Evolutionary conservation across 2,797 vertebrate species (phyloP).

Genomic region (Rhinophrynus dorsalis): DNA sequence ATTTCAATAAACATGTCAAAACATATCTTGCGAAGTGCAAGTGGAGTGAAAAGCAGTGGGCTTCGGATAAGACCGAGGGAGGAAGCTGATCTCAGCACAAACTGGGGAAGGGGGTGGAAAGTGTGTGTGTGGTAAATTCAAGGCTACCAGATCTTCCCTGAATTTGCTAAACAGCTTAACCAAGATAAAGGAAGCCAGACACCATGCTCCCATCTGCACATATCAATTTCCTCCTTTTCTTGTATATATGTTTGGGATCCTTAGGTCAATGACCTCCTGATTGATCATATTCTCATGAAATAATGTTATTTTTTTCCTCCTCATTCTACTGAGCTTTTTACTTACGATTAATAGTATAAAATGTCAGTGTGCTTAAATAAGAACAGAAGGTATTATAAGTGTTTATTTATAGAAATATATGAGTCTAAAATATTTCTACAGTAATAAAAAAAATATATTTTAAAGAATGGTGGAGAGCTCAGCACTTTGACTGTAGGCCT

Average conservation of each 20-base stretch:
- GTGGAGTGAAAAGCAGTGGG: constrained; percentile 26
- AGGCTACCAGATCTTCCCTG: neutral
- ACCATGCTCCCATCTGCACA: neutral
- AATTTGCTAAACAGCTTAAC: neutral
- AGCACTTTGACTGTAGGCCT: too few relatives aligned
- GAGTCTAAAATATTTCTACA: too few relatives aligned
- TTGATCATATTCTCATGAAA: neutral
- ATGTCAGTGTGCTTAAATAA: too few relatives aligned
- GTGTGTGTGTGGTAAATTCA: neutral
- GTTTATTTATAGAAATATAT: too few relatives aligned
- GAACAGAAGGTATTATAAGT: too few relatives aligned
- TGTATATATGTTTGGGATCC: neutral
- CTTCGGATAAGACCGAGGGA: constrained; percentile 8
- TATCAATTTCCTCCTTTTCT: neutral
- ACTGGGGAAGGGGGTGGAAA: neutral
- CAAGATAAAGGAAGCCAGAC: neutral
- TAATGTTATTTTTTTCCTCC: neutral
- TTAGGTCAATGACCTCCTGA: neutral
- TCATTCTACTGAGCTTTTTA: neutral
- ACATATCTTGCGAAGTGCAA: constrained; percentile 33
- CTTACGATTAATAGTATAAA: too few relatives aligned
- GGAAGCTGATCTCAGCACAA: neutral
- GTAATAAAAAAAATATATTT: too few relatives aligned
- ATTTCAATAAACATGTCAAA: constrained; percentile 45
- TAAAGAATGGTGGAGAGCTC: too few relatives aligned